Conservation (phyloP, 2,797 vertebrate species). For the Clarias fuscus region DNA sequence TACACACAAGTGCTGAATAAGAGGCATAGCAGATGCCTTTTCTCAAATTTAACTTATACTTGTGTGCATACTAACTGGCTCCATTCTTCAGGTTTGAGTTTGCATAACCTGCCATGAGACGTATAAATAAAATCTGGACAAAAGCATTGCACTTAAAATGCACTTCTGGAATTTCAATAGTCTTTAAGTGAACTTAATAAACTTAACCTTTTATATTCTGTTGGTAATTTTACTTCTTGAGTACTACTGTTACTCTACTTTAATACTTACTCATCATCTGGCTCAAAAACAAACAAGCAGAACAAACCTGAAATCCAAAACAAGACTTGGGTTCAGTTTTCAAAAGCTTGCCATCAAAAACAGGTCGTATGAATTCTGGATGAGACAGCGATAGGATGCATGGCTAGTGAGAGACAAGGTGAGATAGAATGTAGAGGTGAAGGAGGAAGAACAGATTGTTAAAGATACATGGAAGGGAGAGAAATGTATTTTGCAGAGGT, state of each 20-base stretch:
- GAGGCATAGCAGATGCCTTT: slow-evolving; percentile 21
- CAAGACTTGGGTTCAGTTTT: slow-evolving; percentile 22
- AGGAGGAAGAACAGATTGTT: slow-evolving; percentile 22
- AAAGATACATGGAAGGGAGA: slow-evolving; percentile 33
- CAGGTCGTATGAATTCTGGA: slow-evolving; percentile 21
- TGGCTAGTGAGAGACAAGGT: slow-evolving; percentile 2
- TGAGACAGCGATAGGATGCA: not conserved
- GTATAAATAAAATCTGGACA: not conserved
- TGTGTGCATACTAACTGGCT: not conserved
- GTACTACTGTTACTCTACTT: not conserved
- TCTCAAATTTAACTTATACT: not conserved
- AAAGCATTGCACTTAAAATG: slow-evolving; percentile 2
- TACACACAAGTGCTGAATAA: not conserved
- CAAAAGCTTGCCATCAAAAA: slow-evolving; percentile 28
- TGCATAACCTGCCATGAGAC: not conserved
- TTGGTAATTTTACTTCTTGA: not conserved
- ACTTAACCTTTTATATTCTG: not conserved
- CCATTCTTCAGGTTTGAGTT: slow-evolving; percentile 3
- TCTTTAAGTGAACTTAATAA: not conserved
- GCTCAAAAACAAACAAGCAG: not conserved
- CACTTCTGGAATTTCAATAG: not conserved
- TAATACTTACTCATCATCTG: not conserved
- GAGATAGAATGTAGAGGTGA: slow-evolving; percentile 32
- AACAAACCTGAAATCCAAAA: not conserved
- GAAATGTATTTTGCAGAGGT: slow-evolving; percentile 37